A percentile compares a stretch with the other conserved stretches of the same genome.
These are phyloP conservation scores for Sebastes trivittatus DNA, from an alignment of 2,797 vertebrate genomes.

Conservation along the genomic window DNA sequence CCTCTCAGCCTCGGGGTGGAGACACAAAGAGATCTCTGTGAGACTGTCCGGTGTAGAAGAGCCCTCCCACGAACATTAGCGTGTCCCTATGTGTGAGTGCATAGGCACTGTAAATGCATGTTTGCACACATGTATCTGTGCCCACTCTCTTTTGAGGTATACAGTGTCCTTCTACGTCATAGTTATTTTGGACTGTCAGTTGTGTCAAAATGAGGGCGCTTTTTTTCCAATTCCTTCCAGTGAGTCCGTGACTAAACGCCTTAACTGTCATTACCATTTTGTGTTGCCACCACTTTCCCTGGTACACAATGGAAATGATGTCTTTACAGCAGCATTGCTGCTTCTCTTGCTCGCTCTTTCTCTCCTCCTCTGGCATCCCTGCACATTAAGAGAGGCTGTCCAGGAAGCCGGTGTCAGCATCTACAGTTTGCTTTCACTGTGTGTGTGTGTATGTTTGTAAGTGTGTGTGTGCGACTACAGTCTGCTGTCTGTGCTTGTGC, in stretches of 20 bases:
- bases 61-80: neutral
- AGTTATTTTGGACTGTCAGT: constrained; percentile 30
- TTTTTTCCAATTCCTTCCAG: constrained; percentile 39
- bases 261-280: constrained; percentile 77
- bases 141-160: constrained; percentile 1
- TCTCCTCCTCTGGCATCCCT: constrained; percentile 51
- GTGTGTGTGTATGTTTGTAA: neutral
- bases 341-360: constrained; percentile 31
- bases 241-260: constrained; percentile 65
- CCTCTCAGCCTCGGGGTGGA: constrained; percentile 8
- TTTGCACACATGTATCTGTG: neutral
- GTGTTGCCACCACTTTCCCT: constrained; percentile 63
- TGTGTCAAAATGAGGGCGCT: constrained; percentile 44
- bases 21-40: constrained; percentile 15
- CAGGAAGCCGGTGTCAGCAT: constrained; percentile 59
- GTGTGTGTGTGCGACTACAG: neutral
- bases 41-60: neutral
- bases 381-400: constrained; percentile 45
- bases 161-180: constrained; percentile 5
- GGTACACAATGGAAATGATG: constrained; percentile 66
- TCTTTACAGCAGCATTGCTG: constrained; percentile 52
- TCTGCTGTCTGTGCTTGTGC: neutral
- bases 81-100: neutral
- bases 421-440: constrained; percentile 5
- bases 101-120: neutral